Evolutionary conservation across 2,888 invertebrate genomes (phyloP), one percentile per base, ranked within the genome.

Genomic region (Drosophila fungiperda): DNA sequence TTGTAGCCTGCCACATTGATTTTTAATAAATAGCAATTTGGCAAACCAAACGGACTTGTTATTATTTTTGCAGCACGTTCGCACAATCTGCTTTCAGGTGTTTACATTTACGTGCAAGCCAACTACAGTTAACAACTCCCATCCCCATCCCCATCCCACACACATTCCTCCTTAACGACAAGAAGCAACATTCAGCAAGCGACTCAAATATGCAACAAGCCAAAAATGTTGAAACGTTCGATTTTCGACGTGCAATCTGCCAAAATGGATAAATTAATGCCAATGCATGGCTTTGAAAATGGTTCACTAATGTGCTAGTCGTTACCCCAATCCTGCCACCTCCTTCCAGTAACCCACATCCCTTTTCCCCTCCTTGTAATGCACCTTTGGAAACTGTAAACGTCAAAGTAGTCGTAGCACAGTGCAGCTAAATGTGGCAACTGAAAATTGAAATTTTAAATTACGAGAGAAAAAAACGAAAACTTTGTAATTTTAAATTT

Each of bases 11-110:
- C 63, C 74, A 81, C 87, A 83, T 85, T 89, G 85, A 87, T 85
- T 85, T 85, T 85, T 85, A 89, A 89, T 85, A 85, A 85, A 85
- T 89, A 77, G 87, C 85, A 83, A 89, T 87, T 85, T 83, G 82
- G 72, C 83, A 73, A 88, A 69, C 81, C 76, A 63, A 80, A 73
- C 83, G 70, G 48, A 68, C 72, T 68, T 85, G 73, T 77, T 81
- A 85, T 85, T 85, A 83, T 83, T 88, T 80, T 75, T 63, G 48
- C 78, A 66, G 68, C 80, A 79, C 80, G 78, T 80, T 66, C 38
- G 35, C 64, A 38, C 73, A 58, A 61, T 72, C 76, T 72, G 79
- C 63, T 79, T 66, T 74, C 69, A 78, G 64, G 59, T 78, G 76
- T 79, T 80, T 80, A 68, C 67, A 48, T 55, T 61, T 33, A 61